phyloP scores from a whole-genome alignment of 2,797 vertebrate species.

The Melanitta fusca region DNA sequence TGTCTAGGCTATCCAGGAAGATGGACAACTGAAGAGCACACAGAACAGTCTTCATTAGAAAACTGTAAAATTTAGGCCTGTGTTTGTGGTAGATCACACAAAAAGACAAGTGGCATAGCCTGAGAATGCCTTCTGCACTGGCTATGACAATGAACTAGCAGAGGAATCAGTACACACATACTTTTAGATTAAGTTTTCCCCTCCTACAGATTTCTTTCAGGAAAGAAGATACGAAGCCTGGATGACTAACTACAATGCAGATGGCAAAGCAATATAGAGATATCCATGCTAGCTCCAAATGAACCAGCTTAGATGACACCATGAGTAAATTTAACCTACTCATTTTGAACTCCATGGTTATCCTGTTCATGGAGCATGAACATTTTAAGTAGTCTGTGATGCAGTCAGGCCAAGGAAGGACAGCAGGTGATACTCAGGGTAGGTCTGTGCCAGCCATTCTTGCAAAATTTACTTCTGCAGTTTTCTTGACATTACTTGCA shows the following conservation, averaged over 20 bases:
- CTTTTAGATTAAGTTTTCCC: constrained; percentile 34
- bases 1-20: background rate
- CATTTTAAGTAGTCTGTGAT: background rate
- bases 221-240: constrained; percentile 44
- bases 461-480: background rate
- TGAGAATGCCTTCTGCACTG: background rate
- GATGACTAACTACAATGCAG: constrained; percentile 67
- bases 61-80: background rate
- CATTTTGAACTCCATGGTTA: background rate
- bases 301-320: constrained; percentile 4
- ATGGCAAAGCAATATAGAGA: constrained; percentile 36
- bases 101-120: accelerated
- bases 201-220: constrained; percentile 61
- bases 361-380: background rate
- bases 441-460: constrained; percentile 7
- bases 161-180: background rate
- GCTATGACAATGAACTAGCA: constrained; percentile 16
- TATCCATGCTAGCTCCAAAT: background rate
- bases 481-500: background rate
- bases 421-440: constrained; percentile 12
- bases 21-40: background rate
- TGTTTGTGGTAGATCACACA: background rate
- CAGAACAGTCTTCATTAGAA: background rate
- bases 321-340: constrained; percentile 1
- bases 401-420: constrained; percentile 7